Base-by-base conservation (phyloP, 2,888 invertebrate genomes). In the Cephus sareptanus region DNA sequence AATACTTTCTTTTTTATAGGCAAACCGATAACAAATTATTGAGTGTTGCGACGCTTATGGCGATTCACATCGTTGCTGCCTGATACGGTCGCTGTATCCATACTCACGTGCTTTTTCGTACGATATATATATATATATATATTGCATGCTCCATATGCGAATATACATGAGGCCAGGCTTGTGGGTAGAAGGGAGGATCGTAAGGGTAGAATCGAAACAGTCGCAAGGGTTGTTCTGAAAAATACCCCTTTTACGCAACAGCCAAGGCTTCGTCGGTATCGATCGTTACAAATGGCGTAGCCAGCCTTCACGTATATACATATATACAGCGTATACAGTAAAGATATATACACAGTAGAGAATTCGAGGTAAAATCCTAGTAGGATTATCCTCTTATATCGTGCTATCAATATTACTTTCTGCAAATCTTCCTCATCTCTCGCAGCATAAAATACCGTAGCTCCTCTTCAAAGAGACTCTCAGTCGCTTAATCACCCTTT, bases 401-500 rank as follows among this genome's bases (percentile, higher is more conserved):
- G 69, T 75, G 83, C 85, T 85, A 87, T 87, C 86, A 87, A 87
- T 87, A 87, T 87, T 86, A 84, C 87, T 87, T 87, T 85, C 84
- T 82, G 80, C 82, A 80, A 86, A 85, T 85, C 81, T 84, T 79
- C 71, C 71, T 40, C 75, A 34, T 77, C 71, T 75, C 30, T 74
- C 74, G 74, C 15, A 35, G 34, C 23, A 35, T n/a, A 74, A 71
- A 71, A 34, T 31, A 31, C 33, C 71, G 31, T 34, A 11, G 33
- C 31, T 34, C 31, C 33, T 31, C 33, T 31, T 71, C 71, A 71
- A 71, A 71, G 71, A 71, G 71, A 71, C 33, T 34, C 71, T 31
- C 71, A 4, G 33, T 9, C 71, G 33, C 71, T 71, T 71, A 71
- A 71, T 71, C 71, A 34, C 71, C 71, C 31, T 71, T 23, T 71